These are phyloP conservation scores for Hipposideros larvatus DNA, from an alignment of 2,797 vertebrate genomes.

Conservation along the genomic window DNA sequence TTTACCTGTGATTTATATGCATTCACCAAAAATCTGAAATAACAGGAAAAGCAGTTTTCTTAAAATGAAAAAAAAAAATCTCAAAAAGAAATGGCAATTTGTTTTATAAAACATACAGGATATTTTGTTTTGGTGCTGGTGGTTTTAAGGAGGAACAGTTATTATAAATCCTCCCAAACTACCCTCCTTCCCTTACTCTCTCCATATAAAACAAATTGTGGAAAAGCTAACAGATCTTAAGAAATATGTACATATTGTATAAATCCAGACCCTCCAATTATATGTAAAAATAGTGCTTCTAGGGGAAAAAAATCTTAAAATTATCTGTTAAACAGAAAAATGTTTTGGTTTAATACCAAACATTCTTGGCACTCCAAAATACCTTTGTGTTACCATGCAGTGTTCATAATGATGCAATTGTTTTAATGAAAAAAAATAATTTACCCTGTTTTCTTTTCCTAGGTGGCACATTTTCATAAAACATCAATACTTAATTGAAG, in stretches of 20 bases:
- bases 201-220: slow-evolving; percentile 44
- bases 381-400: background rate
- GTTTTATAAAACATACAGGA: background rate
- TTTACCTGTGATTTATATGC: slow-evolving; percentile 13
- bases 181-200: background rate
- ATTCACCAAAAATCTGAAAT: slow-evolving; percentile 37
- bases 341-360: slow-evolving; percentile 46
- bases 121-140: background rate
- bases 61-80: slow-evolving; percentile 1
- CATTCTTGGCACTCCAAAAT: slow-evolving; percentile 23
- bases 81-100: background rate
- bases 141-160: slow-evolving; percentile 22
- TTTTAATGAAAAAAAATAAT: background rate
- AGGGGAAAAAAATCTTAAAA: background rate
- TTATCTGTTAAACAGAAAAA: slow-evolving; percentile 28
- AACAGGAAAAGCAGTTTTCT: slow-evolving; percentile 55
- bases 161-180: background rate
- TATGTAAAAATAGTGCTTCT: background rate
- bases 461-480: slow-evolving; percentile 37
- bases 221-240: slow-evolving; percentile 37
- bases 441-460: slow-evolving; percentile 22
- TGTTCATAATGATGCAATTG: background rate
- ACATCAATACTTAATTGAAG: background rate
- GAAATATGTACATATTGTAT: background rate
- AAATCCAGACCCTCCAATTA: background rate